Evolutionary conservation across 2,888 invertebrate species (phyloP), one percentile per base, ranked within the genome.

Genomic region (Dioctria linearis): DNA sequence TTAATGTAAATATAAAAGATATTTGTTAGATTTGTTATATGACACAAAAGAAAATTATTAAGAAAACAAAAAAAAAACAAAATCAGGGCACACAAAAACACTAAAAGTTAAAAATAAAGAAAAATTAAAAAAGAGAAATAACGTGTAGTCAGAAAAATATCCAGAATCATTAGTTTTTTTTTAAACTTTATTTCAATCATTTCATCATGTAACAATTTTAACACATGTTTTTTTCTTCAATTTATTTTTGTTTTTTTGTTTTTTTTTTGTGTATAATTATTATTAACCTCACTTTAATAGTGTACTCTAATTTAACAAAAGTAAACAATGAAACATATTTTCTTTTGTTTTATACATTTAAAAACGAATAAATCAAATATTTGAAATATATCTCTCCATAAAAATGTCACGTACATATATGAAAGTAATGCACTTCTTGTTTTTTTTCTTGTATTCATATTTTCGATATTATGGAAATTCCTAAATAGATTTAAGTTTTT

Each of bases 171-270:
- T 40, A 59, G 25, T 25, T 25, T 73, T 73, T 73, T 51, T 73
- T 73, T 73, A 73, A 73, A 73, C 73, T 73, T 73, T 73, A 73
- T 73, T 54, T 73, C 59, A 54, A 73, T 73, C 73, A 69, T 69
- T 69, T 69, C 69, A 73, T 73, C 73, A 73, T 73, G 73, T 73
- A 73, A 73, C 73, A 73, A 73, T 73, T 73, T 73, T 73, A 73
- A 73, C 73, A 73, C 73, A 73, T 73, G 73, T n/a, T 73, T 59
- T 54, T 11, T 9, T 46, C 11, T 73, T 73, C 73, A 57, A 73
- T 13, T 73, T 73, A 57, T 73, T 73, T 25, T 25, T 25, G 25
- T 59, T 54, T 11, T 9, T 46, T n/a, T 73, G 59, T 73, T 73
- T 57, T 73, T 73, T 25, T 73, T 57, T 73, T 42, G 73, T 73